Evolutionary conservation across 2,888 invertebrate species (phyloP), one percentile per base, ranked within the genome.

Genomic region (Ethmia dodecea): DNA sequence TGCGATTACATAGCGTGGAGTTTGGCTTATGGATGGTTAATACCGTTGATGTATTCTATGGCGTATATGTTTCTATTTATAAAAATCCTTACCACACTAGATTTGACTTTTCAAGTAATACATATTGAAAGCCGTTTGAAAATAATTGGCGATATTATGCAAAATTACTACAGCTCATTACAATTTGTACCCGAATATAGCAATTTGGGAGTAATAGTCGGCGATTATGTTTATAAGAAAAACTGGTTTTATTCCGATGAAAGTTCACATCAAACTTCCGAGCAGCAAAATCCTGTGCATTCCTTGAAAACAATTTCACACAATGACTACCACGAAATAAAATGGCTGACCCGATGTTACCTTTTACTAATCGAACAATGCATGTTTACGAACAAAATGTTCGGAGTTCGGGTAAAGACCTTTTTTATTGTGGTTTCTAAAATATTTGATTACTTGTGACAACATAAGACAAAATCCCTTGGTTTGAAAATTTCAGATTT

Each of bases 391-490:
- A 80, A 80, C 47, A 55, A 53, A 45, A 70, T 77, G 60, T 79
- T 60, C 48, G 81, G 80, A 39, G 51, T 70, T 25, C 59, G 81
- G 63, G 81, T 80, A 64, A 66, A 72, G 26, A 11, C 1, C n/a
- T 26, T n/a, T n/a, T 22, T 26, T 6, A 26, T 11, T 10, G 5
- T 26, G 26, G n/a, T 22, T n/a, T n/a, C 22, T 22, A 18, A 9
- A 18, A 18, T 8, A 18, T 2, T 9, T 18, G 1, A 8, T 9
- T 3, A 8, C 1, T 18, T 18, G 18, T 18, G 3, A 18, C 18
- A 8, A 18, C 18, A 18, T 8, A 18, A 18, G 18, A 5, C 8
- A 18, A 18, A n/a, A n/a, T n/a, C n/a, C n/a, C n/a, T n/a, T n/a
- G n/a, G n/a, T 18, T 18, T 8, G 5, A 8, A 5, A 18, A 5